Base-by-base conservation (phyloP, 2,888 invertebrate genomes). In the Mystacides longicornis region DNA sequence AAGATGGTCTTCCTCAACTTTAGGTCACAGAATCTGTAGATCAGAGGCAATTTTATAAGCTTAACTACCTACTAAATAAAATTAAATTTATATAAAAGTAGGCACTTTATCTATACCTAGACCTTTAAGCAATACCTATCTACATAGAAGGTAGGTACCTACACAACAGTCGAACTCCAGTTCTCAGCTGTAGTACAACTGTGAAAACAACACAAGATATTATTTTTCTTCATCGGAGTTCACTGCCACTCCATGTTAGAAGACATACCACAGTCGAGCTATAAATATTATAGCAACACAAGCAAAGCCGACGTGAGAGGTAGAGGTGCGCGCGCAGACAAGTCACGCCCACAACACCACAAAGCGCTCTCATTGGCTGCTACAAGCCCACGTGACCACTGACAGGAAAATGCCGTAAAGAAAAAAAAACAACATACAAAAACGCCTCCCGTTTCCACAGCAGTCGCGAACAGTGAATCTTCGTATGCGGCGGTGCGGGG, bases 391-490 rank as follows among this genome's bases (percentile, higher is more conserved):
- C 55, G 55, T 55, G 55, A 55, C 31, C 18, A 18, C 46, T 16
- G 46, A 27, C 50, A 14, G 42, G 49, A 52, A 52, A 52, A 52
- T 46, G 52, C 53, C 53, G 37, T 52, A 52, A 46, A 27, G 49
- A 54, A 54, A 54, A n/a, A n/a, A n/a, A 54, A 54, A 49, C 54
- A 20, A 19, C 23, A 14, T 2, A 19, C 33, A 49, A 54, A 43
- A 54, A 54, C 54, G 54, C 54, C 54, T 54, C 42, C 54, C 27
- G 23, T 22, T 23, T 23, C 23, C 20, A 37, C 42, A 49, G 23
- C 54, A 54, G 54, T 54, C 43, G 54, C 54, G 54, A 49, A 23
- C 49, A 49, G 54, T 54, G 19, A 23, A 49, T 43, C 54, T 48
- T 49, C 49, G 54, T 45, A 54, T 49, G 49, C 54, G 54, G 49